These are phyloP conservation scores for Mesochorus sp. DNA, from an alignment of 2,888 invertebrate species.

Conservation along the genomic window DNA sequence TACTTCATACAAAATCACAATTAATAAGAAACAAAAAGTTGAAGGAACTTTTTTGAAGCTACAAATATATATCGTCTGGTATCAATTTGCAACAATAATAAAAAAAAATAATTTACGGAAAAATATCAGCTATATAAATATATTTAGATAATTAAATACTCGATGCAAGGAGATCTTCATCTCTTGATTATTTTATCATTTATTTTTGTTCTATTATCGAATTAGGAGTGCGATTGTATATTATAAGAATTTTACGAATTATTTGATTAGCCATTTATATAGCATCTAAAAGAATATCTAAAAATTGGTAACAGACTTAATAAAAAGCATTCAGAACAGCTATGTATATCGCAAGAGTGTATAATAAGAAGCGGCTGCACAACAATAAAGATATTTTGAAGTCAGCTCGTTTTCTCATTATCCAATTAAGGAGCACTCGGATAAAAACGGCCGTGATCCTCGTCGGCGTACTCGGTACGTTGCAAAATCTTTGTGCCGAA, in stretches of 20 bases:
- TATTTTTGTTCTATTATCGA: not conserved
- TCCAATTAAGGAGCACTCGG: conserved; percentile 38
- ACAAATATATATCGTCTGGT: not conserved
- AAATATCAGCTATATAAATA: no score
- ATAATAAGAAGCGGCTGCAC: no score
- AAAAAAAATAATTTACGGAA: no score
- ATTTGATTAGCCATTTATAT: no score
- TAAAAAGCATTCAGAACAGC: no score
- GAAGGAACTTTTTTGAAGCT: not conserved
- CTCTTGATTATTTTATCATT: not conserved
- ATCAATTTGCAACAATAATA: not conserved
- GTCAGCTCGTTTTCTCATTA: conserved; percentile 34
- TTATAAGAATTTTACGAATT: no score
- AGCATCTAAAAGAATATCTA: no score
- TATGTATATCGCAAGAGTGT: no score
- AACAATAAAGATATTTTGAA: not conserved
- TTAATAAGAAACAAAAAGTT: not conserved
- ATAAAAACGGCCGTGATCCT: conserved; percentile 23
- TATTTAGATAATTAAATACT: no score
- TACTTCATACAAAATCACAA: not conserved
- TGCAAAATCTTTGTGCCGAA: not conserved
- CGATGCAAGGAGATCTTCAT: no score
- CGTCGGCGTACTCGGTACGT: not conserved
- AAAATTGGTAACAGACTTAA: no score
- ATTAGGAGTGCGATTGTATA: no score